Percentiles rank a stretch among this genome's conserved stretches.
These are phyloP conservation scores for Vannuccia rotundouncinata DNA, from an alignment of 2,888 invertebrate species.

Conservation along the genomic window DNA sequence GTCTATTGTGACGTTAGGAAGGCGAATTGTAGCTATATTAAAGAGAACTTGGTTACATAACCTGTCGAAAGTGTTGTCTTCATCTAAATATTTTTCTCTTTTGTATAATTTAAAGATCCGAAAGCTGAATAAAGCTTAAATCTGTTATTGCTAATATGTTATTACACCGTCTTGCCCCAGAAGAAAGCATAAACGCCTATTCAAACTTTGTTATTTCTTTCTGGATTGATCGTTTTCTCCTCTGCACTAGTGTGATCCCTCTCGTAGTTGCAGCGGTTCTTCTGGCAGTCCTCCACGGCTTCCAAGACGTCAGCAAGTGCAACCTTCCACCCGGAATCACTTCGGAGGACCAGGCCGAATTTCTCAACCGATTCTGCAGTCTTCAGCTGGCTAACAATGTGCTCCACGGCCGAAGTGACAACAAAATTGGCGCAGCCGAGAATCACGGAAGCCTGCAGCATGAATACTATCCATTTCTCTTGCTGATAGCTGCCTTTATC, in stretches of 20 bases:
- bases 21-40: too few species aligned
- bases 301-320: constrained; percentile 9
- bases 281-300: constrained; percentile 21
- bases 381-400: constrained; percentile 31
- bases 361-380: constrained; percentile 25
- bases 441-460: constrained; percentile 27
- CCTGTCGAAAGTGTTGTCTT: too few species aligned
- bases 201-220: constrained; percentile 18
- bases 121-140: too few species aligned
- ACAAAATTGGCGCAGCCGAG: not conserved
- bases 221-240: constrained; percentile 33
- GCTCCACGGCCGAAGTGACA: constrained; percentile 28
- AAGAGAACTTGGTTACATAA: too few species aligned
- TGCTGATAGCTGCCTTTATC: constrained; percentile 24
- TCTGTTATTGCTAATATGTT: not conserved
- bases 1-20: too few species aligned
- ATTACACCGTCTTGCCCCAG: not conserved
- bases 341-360: not conserved
- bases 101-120: too few species aligned
- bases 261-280: constrained; percentile 8
- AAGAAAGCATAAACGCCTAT: not conserved
- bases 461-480: constrained; percentile 33
- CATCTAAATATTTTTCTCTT: too few species aligned
- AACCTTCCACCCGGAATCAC: not conserved
- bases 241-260: constrained; percentile 8